Evolutionary conservation across 2,113 vertebrate species (phyloP), one percentile per base, ranked within the genome.

Genomic region (Sigmodon hispidus): DNA sequence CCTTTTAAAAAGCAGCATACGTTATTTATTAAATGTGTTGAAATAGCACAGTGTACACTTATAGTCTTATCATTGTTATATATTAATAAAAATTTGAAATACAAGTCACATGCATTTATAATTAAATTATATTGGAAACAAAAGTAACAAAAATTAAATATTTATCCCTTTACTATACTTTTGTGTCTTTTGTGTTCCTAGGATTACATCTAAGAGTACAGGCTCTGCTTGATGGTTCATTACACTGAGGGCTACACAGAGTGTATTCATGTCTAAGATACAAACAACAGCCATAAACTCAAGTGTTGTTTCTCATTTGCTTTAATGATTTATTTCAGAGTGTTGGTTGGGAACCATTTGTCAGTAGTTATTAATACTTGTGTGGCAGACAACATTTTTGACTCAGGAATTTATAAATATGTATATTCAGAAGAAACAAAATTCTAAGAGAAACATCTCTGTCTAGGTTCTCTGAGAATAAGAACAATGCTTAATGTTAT

Each of bases 91-190:
- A 81, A n/a, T 7, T n/a, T 17, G 9, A 77, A 11, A 43, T 63
- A 79, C 45, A 43, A 55, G 36, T 77, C 45, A 61, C 22, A 63
- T 13, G 63, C 17, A 36, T 69, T 92, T 95, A 79, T 11, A 96
- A 72, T 77, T 48, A 72, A 85, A 67, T 79, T 77, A 63, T 72
- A 86, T 48, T 87, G 16, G 93, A 94, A 79, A 61, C 24, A 88
- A 94, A 59, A 93, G 4, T 77, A 75, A 22, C 7, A 48, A 72
- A 81, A 89, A 91, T 7, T 83, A 31, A 22, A 1, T 73, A 67
- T 15, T 80, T 67, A 50, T 34, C 50, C 50, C 77, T 90, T 61
- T 50, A 70, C 12, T 91, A 1, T 21, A 48, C 72, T 79, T 90
- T 84, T 57, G 21, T 81, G 31, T 59, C 50, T 67, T 1, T 63